Base-by-base conservation (phyloP, 2,113 vertebrate genomes). In the Cnemophilus loriae region DNA sequence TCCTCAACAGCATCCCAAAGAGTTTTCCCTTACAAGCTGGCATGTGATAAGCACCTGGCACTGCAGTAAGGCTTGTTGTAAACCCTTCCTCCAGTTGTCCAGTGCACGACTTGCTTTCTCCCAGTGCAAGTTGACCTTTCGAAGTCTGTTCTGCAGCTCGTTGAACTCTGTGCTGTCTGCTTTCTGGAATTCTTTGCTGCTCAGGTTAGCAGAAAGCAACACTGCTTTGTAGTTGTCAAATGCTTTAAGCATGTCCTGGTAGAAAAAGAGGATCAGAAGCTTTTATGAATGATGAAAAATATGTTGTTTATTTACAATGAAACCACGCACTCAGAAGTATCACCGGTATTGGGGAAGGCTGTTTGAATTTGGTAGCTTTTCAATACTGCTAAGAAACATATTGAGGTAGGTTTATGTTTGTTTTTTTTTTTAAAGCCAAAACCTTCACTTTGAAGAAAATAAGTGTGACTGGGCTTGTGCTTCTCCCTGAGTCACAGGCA, bases 141-240 rank as follows among this genome's bases (percentile, higher is more conserved):
- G 77, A 24, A 99, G 97, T 14, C 97, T 92, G 6, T 97, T 97
- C 71, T 97, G 98, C 85, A 99, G 98, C 91, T 98, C 98, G 28
- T 71, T 95, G 79, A 97, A 95, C 92, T 99, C 98, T 0, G 91
- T 49, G 79, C 97, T 96, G 55, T 98, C 98, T 0, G 77, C 91
- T 3, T 95, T 96, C 93, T 98, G 98, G 94, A 98, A 98, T 60
- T 98, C 98, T 55, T 97, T 98, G 78, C 98, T 97, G 89, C 94
- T 98, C 94, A 98, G 95, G 86, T 98, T 99, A 71, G 98, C 71
- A 1, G 99, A 98, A 93, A 98, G 98, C 97, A 99, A 95, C 60
- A 98, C 95, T n/a, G 98, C 97, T 96, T 99, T 99, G 97, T 98
- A 98, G 96, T 98, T 97, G 64, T 98, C 98, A 95, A 99, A 99